phyloP scores from a whole-genome alignment of 2,888 invertebrate genomes.

The Helobdella robusta region DNA sequence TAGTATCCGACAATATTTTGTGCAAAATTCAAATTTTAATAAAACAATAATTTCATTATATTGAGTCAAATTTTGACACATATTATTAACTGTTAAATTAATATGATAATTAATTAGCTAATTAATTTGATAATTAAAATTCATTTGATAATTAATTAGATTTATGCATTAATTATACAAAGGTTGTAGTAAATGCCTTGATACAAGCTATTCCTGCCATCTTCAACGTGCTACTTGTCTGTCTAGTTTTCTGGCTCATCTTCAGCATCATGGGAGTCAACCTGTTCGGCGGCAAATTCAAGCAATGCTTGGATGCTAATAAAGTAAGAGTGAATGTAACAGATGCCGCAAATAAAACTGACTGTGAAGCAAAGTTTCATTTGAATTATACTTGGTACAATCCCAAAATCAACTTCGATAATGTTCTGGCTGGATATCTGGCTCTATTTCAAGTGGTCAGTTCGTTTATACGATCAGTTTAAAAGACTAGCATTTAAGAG shows the following conservation, averaged over 20 bases:
- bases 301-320: slow-evolving; percentile 40
- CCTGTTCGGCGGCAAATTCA: slow-evolving; percentile 64
- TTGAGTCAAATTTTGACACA: neutral
- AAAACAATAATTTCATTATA: neutral
- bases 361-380: slow-evolving; percentile 41
- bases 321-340: slow-evolving; percentile 64
- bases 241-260: slow-evolving; percentile 98
- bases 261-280: slow-evolving; percentile 99
- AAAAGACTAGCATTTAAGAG: neutral
- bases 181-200: slow-evolving; percentile 82
- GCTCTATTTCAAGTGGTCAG: slow-evolving; percentile 85
- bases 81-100: neutral
- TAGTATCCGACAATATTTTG: no score
- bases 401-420: slow-evolving; percentile 94
- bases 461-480: slow-evolving; percentile 18
- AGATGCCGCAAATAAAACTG: slow-evolving; percentile 65
- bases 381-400: slow-evolving; percentile 83
- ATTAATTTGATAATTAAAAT: neutral
- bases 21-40: neutral
- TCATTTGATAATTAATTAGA: no score
- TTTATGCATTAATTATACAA: neutral
- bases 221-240: slow-evolving; percentile 96
- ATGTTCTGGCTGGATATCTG: slow-evolving; percentile 90
- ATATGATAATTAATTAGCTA: neutral
- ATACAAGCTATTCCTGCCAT: slow-evolving; percentile 98